phyloP scores from a whole-genome alignment of 2,888 invertebrate genomes.

The Meganola albula region DNA sequence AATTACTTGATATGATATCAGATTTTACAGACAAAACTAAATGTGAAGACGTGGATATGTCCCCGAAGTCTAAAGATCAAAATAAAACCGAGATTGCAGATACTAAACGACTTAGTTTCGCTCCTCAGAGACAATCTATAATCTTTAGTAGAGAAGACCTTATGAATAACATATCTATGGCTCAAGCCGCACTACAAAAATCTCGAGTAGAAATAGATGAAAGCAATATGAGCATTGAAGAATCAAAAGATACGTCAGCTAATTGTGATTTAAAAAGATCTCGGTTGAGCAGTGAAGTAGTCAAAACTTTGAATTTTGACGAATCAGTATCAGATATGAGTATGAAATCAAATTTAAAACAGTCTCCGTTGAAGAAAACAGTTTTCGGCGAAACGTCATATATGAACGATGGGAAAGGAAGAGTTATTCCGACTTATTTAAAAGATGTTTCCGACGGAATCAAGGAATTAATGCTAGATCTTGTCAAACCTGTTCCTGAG shows the following conservation, averaged over 20 bases:
- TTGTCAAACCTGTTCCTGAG: constrained; percentile 57
- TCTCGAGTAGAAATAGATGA: constrained; percentile 41
- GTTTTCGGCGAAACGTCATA: constrained; percentile 45
- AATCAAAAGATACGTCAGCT: constrained; percentile 17
- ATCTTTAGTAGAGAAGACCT: constrained; percentile 49
- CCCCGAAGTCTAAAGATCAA: constrained; percentile 16
- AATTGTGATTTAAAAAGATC: not conserved
- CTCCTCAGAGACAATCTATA: constrained; percentile 41
- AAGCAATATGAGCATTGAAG: constrained; percentile 29
- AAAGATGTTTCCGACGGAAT: constrained; percentile 50
- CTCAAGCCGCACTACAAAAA: constrained; percentile 45
- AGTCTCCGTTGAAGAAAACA: constrained; percentile 48
- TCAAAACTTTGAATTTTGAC: constrained; percentile 59
- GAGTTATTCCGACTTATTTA: constrained; percentile 55
- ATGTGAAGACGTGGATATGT: constrained; percentile 14
- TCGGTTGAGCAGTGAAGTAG: constrained; percentile 48
- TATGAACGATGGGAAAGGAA: constrained; percentile 39
- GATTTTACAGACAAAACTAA: constrained; percentile 43
- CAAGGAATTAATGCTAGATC: constrained; percentile 58
- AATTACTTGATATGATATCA: constrained; percentile 51
- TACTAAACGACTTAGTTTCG: constrained; percentile 32
- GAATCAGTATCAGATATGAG: constrained; percentile 39
- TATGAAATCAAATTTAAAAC: constrained; percentile 23
- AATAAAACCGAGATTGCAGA: constrained; percentile 23
- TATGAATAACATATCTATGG: constrained; percentile 52